phyloP scores from a whole-genome alignment of 2,888 invertebrate species.

The Parnassius orleans region DNA sequence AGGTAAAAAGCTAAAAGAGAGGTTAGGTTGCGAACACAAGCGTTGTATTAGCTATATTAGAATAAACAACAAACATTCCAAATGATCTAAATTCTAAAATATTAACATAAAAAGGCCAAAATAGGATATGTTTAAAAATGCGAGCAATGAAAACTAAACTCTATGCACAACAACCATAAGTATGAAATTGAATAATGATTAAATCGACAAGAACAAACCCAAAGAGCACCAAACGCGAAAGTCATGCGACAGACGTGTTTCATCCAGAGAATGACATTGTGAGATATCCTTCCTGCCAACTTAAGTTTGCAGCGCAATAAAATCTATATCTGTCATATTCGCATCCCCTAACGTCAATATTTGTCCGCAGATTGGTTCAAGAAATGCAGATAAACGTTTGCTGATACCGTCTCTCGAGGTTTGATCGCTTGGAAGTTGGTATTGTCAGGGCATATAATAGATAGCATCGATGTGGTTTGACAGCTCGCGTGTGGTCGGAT shows the following conservation, averaged over 20 bases:
- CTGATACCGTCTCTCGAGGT: constrained; percentile 42
- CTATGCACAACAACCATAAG: no score
- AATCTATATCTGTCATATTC: constrained; percentile 35
- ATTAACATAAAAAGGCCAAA: no score
- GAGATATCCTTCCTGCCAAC: constrained; percentile 45
- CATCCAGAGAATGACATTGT: constrained; percentile 53
- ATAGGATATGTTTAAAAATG: no score
- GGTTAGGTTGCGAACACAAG: no score
- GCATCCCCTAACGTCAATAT: constrained; percentile 18
- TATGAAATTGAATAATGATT: not conserved
- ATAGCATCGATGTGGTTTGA: constrained; percentile 59
- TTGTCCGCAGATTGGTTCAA: constrained; percentile 30
- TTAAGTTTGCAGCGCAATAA: constrained; percentile 30
- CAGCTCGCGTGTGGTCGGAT: constrained; percentile 59
- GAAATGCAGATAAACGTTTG: constrained; percentile 26
- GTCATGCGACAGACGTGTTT: constrained; percentile 31
- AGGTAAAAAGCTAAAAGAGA: no score
- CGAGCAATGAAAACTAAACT: no score
- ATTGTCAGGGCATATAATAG: constrained; percentile 53
- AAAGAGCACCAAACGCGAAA: not conserved
- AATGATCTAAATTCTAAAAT: no score
- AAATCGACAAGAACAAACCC: not conserved
- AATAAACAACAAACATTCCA: no score
- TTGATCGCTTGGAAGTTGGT: constrained; percentile 41
- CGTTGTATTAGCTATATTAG: no score